These are phyloP conservation scores for Morpho deidamia DNA, from an alignment of 2,888 invertebrate genomes.

Conservation along the genomic window DNA sequence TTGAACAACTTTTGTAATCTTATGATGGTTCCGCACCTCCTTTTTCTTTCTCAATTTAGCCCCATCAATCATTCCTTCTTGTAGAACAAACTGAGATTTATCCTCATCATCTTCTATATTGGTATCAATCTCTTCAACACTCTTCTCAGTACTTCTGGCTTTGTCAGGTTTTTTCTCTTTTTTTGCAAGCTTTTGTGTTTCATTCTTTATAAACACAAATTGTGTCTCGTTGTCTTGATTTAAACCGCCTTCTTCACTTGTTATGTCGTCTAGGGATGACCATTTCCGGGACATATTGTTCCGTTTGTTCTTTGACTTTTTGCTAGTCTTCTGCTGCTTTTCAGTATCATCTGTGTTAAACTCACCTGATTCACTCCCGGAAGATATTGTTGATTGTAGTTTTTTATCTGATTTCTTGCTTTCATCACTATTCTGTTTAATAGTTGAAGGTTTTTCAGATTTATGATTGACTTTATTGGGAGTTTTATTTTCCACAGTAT, in stretches of 20 bases:
- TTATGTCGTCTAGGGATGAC: slow-evolving; percentile 78
- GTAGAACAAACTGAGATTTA: slow-evolving; percentile 50
- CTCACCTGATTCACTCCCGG: slow-evolving; percentile 73
- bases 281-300: slow-evolving; percentile 74
- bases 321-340: slow-evolving; percentile 55
- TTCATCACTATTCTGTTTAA: slow-evolving; percentile 49
- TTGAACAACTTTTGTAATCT: slow-evolving; percentile 48
- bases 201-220: slow-evolving; percentile 67
- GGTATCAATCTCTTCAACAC: slow-evolving; percentile 45
- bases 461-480: slow-evolving; percentile 55
- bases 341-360: slow-evolving; percentile 61
- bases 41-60: slow-evolving; percentile 66
- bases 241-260: slow-evolving; percentile 57
- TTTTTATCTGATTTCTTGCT: slow-evolving; percentile 61
- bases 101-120: slow-evolving; percentile 55
- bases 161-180: slow-evolving; percentile 61
- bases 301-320: slow-evolving; percentile 65
- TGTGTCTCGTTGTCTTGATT: slow-evolving; percentile 58
- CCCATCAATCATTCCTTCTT: slow-evolving; percentile 53
- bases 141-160: slow-evolving; percentile 45
- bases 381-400: slow-evolving; percentile 56
- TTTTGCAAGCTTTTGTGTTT: slow-evolving; percentile 54
- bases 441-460: slow-evolving; percentile 50
- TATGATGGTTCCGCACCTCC: slow-evolving; percentile 60
- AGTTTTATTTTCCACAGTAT: slow-evolving; percentile 56